phyloP scores from a whole-genome alignment of 2,888 invertebrate genomes.

The Malthinus flaveolus region DNA sequence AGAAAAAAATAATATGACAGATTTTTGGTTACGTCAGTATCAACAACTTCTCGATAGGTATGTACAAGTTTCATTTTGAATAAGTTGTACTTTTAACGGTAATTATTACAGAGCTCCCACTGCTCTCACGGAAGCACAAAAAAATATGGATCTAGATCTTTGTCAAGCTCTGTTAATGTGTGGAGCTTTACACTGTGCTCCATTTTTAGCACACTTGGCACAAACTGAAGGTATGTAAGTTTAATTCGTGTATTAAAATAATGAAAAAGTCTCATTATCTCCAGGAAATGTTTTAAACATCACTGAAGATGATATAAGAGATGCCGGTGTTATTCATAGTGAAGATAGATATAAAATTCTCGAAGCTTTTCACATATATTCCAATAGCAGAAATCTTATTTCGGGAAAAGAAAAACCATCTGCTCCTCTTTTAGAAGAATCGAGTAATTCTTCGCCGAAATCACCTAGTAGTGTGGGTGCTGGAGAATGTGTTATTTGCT shows the following conservation, averaged over 20 bases:
- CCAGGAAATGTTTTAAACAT: constrained; percentile 43
- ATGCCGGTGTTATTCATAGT: constrained; percentile 61
- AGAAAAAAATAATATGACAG: constrained; percentile 57
- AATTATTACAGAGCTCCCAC: constrained; percentile 59
- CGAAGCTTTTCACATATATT: constrained; percentile 65
- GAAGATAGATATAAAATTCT: constrained; percentile 65
- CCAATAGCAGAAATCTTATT: constrained; percentile 42
- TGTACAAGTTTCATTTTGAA: background rate
- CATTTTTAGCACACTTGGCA: constrained; percentile 68
- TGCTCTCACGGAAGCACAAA: constrained; percentile 64
- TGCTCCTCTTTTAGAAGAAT: constrained; percentile 40
- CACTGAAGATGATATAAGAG: constrained; percentile 60
- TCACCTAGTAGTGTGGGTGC: constrained; percentile 41
- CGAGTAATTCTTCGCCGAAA: too few relatives aligned
- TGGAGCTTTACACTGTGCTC: constrained; percentile 76
- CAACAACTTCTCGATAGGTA: constrained; percentile 75
- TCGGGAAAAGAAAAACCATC: constrained; percentile 41
- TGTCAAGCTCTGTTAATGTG: constrained; percentile 71
- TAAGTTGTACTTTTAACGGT: too few relatives aligned
- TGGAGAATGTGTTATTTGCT: constrained; percentile 82
- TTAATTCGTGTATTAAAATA: background rate
- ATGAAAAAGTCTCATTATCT: background rate
- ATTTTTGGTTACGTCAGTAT: constrained; percentile 81
- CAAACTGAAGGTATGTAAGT: constrained; percentile 56
- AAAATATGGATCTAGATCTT: constrained; percentile 66